Conservation (phyloP, 1,140 invertebrate species). For the Amphibalanus amphitrite region DNA sequence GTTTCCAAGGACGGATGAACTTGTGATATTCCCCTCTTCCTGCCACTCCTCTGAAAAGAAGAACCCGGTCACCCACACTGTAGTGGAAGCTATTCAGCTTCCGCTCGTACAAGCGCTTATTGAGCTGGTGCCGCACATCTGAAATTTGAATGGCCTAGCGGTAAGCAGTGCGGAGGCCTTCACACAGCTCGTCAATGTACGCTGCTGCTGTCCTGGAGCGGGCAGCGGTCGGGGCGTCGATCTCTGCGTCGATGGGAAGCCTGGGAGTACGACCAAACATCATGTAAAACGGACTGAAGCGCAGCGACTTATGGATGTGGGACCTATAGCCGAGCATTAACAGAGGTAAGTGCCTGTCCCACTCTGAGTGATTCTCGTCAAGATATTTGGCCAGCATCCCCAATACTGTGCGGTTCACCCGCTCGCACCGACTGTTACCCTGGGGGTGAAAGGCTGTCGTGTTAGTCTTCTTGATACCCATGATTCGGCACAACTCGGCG, state of each 20-base stretch:
- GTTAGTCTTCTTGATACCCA: not conserved
- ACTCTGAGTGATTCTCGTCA: not conserved
- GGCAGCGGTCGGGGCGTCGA: not conserved
- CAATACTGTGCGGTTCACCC: not conserved
- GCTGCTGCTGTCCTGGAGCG: not conserved
- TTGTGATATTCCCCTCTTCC: not conserved
- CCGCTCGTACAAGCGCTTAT: not conserved
- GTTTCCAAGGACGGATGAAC: not conserved
- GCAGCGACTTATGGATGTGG: not conserved
- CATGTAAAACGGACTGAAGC: not conserved
- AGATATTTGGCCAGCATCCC: not conserved
- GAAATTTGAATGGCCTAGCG: not conserved
- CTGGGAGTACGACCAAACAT: not conserved
- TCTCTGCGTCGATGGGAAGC: not conserved
- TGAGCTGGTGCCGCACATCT: not conserved
- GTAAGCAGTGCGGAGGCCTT: not conserved
- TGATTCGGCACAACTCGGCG: not conserved
- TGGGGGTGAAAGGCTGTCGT: not conserved
- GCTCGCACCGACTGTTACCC: not conserved
- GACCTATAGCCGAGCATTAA: not conserved
- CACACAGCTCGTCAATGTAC: not conserved
- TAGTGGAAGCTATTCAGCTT: not conserved
- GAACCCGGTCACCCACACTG: not conserved
- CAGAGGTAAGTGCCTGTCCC: too few relatives aligned
- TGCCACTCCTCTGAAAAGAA: too few relatives aligned